phyloP scores from a whole-genome alignment of 2,888 invertebrate genomes.

The Dolomedes plantarius region DNA sequence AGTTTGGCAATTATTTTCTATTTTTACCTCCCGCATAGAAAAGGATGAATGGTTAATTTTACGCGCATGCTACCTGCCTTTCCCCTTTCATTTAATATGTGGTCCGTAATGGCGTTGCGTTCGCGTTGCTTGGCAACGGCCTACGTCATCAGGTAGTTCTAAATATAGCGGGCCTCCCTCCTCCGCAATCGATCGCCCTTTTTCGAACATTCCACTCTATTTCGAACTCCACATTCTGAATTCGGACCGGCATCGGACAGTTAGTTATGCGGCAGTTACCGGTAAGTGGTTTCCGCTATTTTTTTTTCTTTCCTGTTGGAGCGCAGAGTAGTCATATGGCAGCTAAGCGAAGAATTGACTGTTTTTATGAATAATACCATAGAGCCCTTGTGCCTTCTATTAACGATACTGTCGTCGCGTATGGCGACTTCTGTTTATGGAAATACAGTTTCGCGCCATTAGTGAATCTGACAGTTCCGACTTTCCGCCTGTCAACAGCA shows the following conservation, averaged over 20 bases:
- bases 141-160: conserved; percentile 65
- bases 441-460: not conserved
- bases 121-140: conserved; percentile 45
- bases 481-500: too few relatives aligned
- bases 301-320: too few relatives aligned
- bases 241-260: conserved; percentile 41
- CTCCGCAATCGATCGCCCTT: conserved; percentile 61
- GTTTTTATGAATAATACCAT: too few relatives aligned
- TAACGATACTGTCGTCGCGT: not conserved
- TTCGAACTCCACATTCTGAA: conserved; percentile 43
- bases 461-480: too few relatives aligned
- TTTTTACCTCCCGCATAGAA: too few relatives aligned
- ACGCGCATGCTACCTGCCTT: not conserved
- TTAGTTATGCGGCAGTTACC: conserved; percentile 53
- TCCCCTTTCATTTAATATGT: conserved; percentile 11
- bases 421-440: not conserved
- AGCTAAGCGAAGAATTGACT: too few relatives aligned
- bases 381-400: too few relatives aligned
- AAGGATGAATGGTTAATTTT: not conserved
- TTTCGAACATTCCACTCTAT: conserved; percentile 65
- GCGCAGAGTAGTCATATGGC: too few relatives aligned
- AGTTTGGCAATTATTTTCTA: too few relatives aligned
- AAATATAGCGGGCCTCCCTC: conserved; percentile 50
- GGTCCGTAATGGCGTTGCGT: conserved; percentile 53
- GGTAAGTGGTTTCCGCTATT: conserved; percentile 27